Evolutionary conservation across 2,113 vertebrate genomes (phyloP), one percentile per base, ranked within the genome.

Genomic region (Lampris megalopsis): DNA sequence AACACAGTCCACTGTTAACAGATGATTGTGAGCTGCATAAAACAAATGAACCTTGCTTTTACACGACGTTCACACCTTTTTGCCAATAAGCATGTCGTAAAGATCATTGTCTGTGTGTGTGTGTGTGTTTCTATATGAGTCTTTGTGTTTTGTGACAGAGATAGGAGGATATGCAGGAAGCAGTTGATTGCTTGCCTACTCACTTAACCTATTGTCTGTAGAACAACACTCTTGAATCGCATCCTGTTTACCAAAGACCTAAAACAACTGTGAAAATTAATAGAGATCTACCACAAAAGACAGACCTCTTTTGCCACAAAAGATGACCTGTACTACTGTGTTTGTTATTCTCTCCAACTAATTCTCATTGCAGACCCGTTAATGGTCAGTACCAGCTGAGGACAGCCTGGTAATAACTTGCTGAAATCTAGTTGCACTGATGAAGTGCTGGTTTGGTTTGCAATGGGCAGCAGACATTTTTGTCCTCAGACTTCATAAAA

Each of bases 311-410:
- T 24, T 24, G 24, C 24, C 24, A 24, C 24, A 24, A 24, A 24
- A 40, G 42, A 62, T 64, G 36, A 81, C 38, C 61, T 11, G 4
- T 9, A 81, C 37, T 40, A n/a, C 50, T 67, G 52, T 47, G 50
- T 89, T 86, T 86, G 69, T 85, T 49, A 88, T 87, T 68, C 75
- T 79, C 69, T 81, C 45, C 70, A 88, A 80, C 35, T 47, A 61
- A 80, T 76, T 70, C 71, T 41, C 40, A 59, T 56, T 48, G 42
- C 65, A 66, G 63, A 78, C 59, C 71, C 66, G 78, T 4, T 43
- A 63, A 63, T 7, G 56, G 77, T 79, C 49, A 68, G 60, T 72
- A 73, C 68, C 65, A 42, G 63, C 40, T 71, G 59, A 58, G 59
- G 71, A 80, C 60, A 61, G 57, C n/a, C 36, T 66, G 61, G 65